Evolutionary conservation across 1,140 invertebrate species (phyloP).

Genomic region (Cydia splendana): DNA sequence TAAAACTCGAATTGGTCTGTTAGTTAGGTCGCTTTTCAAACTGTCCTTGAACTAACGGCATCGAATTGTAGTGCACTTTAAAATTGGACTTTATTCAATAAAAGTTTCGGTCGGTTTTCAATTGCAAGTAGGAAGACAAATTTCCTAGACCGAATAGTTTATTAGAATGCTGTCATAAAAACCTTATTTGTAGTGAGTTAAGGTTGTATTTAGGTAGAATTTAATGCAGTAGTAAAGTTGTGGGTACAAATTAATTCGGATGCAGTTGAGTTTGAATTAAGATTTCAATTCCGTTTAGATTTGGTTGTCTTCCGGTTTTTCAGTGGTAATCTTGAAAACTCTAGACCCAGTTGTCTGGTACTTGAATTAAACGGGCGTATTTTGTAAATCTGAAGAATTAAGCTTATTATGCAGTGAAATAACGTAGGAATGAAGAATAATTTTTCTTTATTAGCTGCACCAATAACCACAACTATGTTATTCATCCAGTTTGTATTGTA

Average conservation of each 20-base stretch:
- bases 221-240: neutral
- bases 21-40: neutral
- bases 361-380: neutral
- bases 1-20: neutral
- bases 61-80: neutral
- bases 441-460: too few relatives aligned
- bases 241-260: neutral
- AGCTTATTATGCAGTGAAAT: neutral
- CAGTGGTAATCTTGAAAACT: neutral
- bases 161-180: neutral
- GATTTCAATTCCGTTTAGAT: slow-evolving; percentile 14
- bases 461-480: too few relatives aligned
- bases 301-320: slow-evolving; percentile 13
- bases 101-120: neutral
- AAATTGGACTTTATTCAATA: neutral
- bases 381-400: neutral
- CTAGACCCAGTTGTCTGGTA: neutral
- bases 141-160: slow-evolving; percentile 12
- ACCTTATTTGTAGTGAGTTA: neutral
- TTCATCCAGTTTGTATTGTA: too few relatives aligned
- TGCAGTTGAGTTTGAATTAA: slow-evolving; percentile 14
- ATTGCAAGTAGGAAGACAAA: neutral
- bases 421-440: too few relatives aligned
- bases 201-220: neutral
- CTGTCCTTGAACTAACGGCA: neutral